phyloP scores from a whole-genome alignment of 2,113 vertebrate species.

The Jaculus jaculus region DNA sequence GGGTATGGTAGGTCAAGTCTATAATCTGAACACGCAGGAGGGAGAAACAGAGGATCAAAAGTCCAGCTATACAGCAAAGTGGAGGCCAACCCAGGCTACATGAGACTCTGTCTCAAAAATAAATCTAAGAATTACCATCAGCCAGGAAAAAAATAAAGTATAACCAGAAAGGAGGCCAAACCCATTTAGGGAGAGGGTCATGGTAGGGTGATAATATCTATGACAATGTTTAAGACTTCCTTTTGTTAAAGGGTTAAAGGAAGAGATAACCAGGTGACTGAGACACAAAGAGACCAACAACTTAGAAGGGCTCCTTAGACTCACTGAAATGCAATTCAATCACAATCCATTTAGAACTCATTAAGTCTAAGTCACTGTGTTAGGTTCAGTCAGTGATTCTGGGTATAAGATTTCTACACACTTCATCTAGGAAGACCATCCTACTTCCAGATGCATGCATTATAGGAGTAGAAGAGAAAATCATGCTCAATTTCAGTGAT shows the following conservation, averaged over 20 bases:
- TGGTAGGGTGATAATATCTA: background rate
- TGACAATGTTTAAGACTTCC: background rate
- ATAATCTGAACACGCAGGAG: background rate
- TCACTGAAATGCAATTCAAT: background rate
- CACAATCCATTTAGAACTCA: background rate
- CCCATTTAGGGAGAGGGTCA: background rate
- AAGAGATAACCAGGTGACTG: background rate
- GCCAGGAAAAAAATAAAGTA: background rate
- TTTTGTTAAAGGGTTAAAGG: background rate
- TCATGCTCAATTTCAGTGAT: conserved; percentile 2
- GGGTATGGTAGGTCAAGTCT: background rate
- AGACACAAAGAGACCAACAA: background rate
- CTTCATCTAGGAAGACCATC: background rate
- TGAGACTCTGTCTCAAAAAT: background rate
- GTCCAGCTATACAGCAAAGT: background rate
- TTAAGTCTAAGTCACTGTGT: background rate
- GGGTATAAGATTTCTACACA: background rate
- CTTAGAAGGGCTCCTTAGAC: background rate
- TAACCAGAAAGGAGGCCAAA: background rate
- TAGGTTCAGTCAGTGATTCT: background rate
- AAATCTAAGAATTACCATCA: background rate
- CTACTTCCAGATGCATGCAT: background rate
- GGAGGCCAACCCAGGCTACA: background rate
- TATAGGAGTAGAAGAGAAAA: background rate
- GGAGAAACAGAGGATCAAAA: background rate